Evolutionary conservation across 2,888 invertebrate genomes (phyloP).

Genomic region (Mantis religiosa): DNA sequence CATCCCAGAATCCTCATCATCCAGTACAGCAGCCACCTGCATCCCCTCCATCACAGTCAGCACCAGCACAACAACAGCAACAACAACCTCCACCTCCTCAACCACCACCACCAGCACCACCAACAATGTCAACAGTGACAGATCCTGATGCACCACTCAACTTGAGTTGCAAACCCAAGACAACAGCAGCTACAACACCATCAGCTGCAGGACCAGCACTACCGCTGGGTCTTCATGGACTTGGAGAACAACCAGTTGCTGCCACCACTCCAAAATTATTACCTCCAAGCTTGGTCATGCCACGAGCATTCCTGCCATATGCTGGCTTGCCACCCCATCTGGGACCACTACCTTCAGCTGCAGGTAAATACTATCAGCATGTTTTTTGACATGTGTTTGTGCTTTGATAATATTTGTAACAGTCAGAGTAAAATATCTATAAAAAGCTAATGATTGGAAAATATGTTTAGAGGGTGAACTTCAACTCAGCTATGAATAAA

Average conservation of each 20-base stretch:
- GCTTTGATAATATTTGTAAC: too few relatives aligned
- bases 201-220: constrained; percentile 36
- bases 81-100: constrained; percentile 24
- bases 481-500: too few relatives aligned
- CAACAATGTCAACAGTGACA: constrained; percentile 32
- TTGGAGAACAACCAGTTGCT: constrained; percentile 44
- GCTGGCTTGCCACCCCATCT: constrained; percentile 60
- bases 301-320: constrained; percentile 57
- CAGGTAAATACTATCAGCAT: constrained; percentile 34
- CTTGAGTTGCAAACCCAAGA: constrained; percentile 75
- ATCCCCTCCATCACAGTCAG: constrained; percentile 80
- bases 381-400: not conserved
- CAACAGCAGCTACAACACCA: constrained; percentile 27
- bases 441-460: too few relatives aligned
- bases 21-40: constrained; percentile 54
- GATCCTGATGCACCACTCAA: constrained; percentile 84
- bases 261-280: constrained; percentile 55
- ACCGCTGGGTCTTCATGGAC: constrained; percentile 40
- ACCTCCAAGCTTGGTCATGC: constrained; percentile 57
- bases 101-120: constrained; percentile 34
- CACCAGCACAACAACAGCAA: constrained; percentile 55
- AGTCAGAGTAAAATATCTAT: too few relatives aligned
- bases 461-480: too few relatives aligned
- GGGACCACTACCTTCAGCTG: constrained; percentile 40
- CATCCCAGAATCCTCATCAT: constrained; percentile 28